A percentile compares a stretch with the other conserved stretches of the same genome.
phyloP scores from a whole-genome alignment of 2,888 invertebrate species.

The Tubulanus polymorphus region DNA sequence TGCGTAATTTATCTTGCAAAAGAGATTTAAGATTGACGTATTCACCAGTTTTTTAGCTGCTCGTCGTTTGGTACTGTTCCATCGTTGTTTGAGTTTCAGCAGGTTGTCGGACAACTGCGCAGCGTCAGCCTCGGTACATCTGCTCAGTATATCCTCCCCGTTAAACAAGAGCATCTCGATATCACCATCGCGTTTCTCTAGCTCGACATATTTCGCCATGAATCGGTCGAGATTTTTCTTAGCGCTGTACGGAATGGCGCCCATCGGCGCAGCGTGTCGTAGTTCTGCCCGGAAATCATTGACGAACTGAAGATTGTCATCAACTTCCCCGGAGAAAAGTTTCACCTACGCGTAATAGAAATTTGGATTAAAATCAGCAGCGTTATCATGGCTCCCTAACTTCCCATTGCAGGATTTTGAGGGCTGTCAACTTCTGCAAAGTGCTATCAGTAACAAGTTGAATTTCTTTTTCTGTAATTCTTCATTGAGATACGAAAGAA shows the following conservation, averaged over 20 bases:
- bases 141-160: conserved; percentile 45
- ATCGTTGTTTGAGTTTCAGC: conserved; percentile 39
- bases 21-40: too few species aligned
- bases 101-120: conserved; percentile 38
- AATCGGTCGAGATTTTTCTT: conserved; percentile 41
- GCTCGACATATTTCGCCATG: conserved; percentile 19
- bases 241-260: conserved; percentile 49
- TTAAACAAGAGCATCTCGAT: conserved; percentile 38
- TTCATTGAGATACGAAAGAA: too few species aligned
- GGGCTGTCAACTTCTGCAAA: too few species aligned
- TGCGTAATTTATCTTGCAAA: too few species aligned
- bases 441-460: too few species aligned
- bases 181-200: conserved; percentile 40
- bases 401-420: not conserved
- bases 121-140: conserved; percentile 42
- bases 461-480: too few species aligned
- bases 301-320: conserved; percentile 45
- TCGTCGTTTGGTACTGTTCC: conserved; percentile 41
- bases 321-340: conserved; percentile 47
- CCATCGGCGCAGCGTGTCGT: conserved; percentile 43
- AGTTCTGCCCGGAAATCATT: conserved; percentile 42
- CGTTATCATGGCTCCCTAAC: not conserved
- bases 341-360: conserved; percentile 35
- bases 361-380: not conserved
- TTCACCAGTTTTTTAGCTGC: conserved; percentile 44